Percentiles rank a stretch among this genome's conserved stretches.
phyloP scores from a whole-genome alignment of 2,888 invertebrate genomes.

The Lobophora halterata region DNA sequence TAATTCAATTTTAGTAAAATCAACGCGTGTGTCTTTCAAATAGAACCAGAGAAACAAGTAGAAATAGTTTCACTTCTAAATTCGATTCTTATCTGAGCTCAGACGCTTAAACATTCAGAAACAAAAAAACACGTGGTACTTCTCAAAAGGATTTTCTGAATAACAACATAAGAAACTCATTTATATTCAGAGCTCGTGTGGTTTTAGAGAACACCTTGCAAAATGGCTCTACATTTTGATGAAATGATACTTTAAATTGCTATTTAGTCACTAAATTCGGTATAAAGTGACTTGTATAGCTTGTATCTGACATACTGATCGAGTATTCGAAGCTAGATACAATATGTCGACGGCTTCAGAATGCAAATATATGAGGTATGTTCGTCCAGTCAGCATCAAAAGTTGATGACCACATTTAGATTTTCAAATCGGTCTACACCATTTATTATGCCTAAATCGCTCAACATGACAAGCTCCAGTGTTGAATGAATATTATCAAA shows the following conservation, averaged over 20 bases:
- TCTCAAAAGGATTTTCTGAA: conserved; percentile 12
- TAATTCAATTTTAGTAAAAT: too few species aligned
- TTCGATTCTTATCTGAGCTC: conserved; percentile 2
- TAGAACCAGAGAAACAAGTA: too few species aligned
- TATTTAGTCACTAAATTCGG: conserved; percentile 13
- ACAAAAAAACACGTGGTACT: conserved; percentile 10
- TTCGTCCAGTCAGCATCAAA: too few species aligned
- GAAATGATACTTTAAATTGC: background rate
- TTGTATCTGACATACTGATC: conserved; percentile 61
- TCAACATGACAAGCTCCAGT: too few species aligned
- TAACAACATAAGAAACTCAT: conserved; percentile 11
- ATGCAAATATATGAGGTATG: conserved; percentile 60
- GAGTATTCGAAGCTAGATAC: conserved; percentile 46
- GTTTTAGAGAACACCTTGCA: conserved; percentile 11
- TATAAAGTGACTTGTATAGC: conserved; percentile 26
- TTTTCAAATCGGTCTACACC: too few species aligned
- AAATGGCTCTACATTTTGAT: conserved; percentile 2
- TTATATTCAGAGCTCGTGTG: conserved; percentile 10
- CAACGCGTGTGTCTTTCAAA: too few species aligned
- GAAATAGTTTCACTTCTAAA: background rate
- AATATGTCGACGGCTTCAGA: conserved; percentile 48
- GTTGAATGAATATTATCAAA: too few species aligned
- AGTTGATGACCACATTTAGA: too few species aligned
- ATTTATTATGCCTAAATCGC: too few species aligned
- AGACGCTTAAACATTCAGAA: background rate